Evolutionary conservation across 2,113 vertebrate species (phyloP), one percentile per base, ranked within the genome.

Genomic region (Neolamprologus brichardi): DNA sequence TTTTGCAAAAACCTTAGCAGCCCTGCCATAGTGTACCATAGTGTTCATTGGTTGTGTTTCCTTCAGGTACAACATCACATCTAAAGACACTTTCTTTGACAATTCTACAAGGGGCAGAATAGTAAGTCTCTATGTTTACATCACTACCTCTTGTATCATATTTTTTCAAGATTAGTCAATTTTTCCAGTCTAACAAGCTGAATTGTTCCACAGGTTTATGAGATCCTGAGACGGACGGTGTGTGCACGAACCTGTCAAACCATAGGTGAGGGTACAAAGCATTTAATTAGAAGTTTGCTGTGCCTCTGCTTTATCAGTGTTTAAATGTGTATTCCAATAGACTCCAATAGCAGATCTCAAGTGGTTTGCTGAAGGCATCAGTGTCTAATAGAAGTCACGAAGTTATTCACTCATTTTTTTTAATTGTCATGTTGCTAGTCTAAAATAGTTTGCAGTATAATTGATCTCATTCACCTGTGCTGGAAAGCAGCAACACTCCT

Each of bases 21-120:
- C 20, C 67, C 23, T 46, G 39, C 14, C 23, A 28, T 46, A 46
- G 67, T 17, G 15, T 60, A 18, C 8, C 58, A 32, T 62, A 7
- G 30, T 28, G 17, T 64, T 70, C 3, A 54, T 3, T 17, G 14
- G 3, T 54, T 84, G 25, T 84, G 13, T 90, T 58, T 88, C 91
- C 91, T 93, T 72, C 86, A 99, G 99, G 90, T 99, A 98, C 92
- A 97, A 99, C 93, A 97, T 99, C 87, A 96, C 97, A 88, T 98
- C 98, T 62, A 98, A 98, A 94, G 98, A 99, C 44, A 98, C 97
- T 0, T 99, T 99, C 97, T 99, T 99, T 88, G 97, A 99, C 94
- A 99, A 97, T 5, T 97, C 98, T 32, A 99, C 98, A 13, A 97
- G 99, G 52, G 98, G 97, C 85, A 95, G 98, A 94, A 99, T 99